Evolutionary conservation across 92 coral and sea anemone species (phyloP).

Genomic region (Anthopleura xanthogrammica): DNA sequence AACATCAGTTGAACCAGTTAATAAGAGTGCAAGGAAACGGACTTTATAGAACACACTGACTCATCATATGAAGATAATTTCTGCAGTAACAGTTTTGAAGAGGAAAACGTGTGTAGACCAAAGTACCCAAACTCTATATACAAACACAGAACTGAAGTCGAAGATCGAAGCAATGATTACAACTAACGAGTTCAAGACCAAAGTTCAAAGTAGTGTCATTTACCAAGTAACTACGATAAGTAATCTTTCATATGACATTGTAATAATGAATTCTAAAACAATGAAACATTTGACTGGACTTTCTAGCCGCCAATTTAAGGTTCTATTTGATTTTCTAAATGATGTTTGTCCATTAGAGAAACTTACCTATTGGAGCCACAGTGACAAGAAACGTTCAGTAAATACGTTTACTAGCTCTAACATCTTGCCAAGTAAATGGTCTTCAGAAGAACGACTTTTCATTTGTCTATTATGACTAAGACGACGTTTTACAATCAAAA

Average conservation of each 20-base stretch:
- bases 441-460: slow-evolving; percentile 31
- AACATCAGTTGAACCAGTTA: too few relatives aligned
- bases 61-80: too few relatives aligned
- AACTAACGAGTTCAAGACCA: neutral
- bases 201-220: too few relatives aligned
- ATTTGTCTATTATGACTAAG: slow-evolving; percentile 40
- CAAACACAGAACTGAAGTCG: too few relatives aligned
- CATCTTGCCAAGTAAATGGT: too few relatives aligned
- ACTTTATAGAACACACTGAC: too few relatives aligned
- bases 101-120: too few relatives aligned
- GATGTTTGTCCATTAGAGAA: neutral
- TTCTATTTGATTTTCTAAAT: slow-evolving; percentile 11
- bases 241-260: slow-evolving; percentile 2
- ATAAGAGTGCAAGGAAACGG: too few relatives aligned
- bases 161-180: slow-evolving; percentile 4
- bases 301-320: slow-evolving; percentile 4
- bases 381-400: neutral
- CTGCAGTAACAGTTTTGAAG: too few relatives aligned
- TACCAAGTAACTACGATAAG: neutral
- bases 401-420: too few relatives aligned
- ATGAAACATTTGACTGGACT: slow-evolving; percentile 11
- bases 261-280: neutral
- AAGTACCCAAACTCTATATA: too few relatives aligned
- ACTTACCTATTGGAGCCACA: neutral
- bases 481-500: slow-evolving; percentile 39